phyloP scores from a whole-genome alignment of 2,797 vertebrate genomes.

The Picus viridis region DNA sequence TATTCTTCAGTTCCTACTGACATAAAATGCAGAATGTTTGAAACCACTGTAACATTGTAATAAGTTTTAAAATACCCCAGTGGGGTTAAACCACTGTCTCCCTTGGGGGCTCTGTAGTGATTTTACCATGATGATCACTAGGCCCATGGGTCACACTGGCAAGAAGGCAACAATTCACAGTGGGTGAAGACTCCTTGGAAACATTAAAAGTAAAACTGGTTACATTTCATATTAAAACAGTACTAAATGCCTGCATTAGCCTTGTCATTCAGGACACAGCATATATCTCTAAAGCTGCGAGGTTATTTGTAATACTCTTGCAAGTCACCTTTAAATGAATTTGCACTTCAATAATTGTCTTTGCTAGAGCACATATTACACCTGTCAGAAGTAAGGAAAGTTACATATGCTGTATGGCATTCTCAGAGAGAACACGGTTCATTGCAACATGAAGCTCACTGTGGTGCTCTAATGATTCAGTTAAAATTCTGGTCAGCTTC shows the following conservation, averaged over 20 bases:
- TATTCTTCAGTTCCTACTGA: background rate
- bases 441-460: slow-evolving; percentile 82
- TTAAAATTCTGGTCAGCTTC: slow-evolving; percentile 90
- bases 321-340: slow-evolving; percentile 27
- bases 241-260: background rate
- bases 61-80: background rate
- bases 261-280: background rate
- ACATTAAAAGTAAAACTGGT: background rate
- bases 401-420: slow-evolving; percentile 79
- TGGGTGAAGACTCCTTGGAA: background rate
- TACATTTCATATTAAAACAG: slow-evolving; percentile 20
- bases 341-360: slow-evolving; percentile 22
- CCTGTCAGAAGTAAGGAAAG: background rate
- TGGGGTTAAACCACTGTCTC: background rate
- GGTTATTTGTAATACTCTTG: slow-evolving; percentile 37
- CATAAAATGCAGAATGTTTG: background rate
- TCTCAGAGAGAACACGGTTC: slow-evolving; percentile 82
- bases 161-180: background rate
- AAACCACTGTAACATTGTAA: background rate
- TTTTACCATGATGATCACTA: background rate
- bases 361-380: background rate
- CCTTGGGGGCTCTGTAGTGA: background rate
- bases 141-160: background rate
- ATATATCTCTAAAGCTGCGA: background rate
- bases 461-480: slow-evolving; percentile 84